Percentiles rank a stretch among this genome's conserved stretches.
Conservation (phyloP, 1,140 invertebrate genomes). For the Hesperophylax magnus region DNA sequence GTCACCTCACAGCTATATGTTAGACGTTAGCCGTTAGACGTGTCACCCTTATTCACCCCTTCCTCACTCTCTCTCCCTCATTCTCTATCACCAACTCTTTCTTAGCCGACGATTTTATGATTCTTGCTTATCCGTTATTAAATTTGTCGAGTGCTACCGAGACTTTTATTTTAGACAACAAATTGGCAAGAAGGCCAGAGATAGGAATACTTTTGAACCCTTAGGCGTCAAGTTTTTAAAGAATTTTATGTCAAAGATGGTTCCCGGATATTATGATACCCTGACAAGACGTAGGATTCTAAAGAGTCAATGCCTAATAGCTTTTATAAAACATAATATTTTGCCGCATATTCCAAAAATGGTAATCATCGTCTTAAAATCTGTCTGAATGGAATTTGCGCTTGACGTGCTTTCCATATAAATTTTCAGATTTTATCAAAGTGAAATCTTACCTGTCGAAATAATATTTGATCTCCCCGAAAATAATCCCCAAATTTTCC, state of each 20-base stretch:
- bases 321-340: no score
- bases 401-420: neutral
- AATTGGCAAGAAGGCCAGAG: no score
- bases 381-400: neutral
- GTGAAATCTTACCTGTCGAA: neutral
- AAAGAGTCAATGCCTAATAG: no score
- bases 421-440: neutral
- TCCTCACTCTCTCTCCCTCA: neutral
- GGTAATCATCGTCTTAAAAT: neutral
- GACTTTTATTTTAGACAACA: no score
- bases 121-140: neutral
- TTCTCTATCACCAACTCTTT: neutral
- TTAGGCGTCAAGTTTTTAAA: no score
- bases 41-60: neutral
- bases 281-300: no score
- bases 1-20: neutral
- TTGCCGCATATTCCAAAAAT: no score
- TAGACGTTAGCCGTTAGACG: neutral
- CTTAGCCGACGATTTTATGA: neutral
- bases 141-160: neutral
- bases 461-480: neutral
- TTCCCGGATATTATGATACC: no score
- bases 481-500: slow-evolving; percentile 14
- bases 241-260: no score
- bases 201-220: no score